Conservation (phyloP, 2,113 vertebrate genomes). For the Crotalus tigris region DNA sequence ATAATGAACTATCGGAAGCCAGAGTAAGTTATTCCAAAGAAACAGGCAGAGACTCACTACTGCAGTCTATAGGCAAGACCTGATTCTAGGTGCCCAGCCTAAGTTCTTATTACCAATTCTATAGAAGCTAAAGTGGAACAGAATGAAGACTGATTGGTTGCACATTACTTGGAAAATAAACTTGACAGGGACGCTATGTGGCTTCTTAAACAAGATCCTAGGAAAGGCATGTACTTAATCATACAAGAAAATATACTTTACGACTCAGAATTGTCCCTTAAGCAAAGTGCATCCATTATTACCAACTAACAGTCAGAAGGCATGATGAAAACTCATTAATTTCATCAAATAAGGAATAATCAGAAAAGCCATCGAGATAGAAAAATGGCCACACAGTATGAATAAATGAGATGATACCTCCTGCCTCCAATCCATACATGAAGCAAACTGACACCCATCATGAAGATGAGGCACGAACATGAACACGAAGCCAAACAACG, state of each 20-base stretch:
- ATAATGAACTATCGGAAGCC: constrained; percentile 17
- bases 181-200: constrained; percentile 63
- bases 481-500: too few species aligned
- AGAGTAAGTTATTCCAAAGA: background rate
- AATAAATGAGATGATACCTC: too few species aligned
- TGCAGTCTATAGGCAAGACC: constrained; percentile 24
- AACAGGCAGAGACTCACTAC: background rate
- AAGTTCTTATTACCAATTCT: constrained; percentile 62
- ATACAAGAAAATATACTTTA: constrained; percentile 61
- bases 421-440: too few species aligned
- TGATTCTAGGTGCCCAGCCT: background rate
- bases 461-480: too few species aligned
- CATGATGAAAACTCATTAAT: background rate
- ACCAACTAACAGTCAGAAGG: background rate
- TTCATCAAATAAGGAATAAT: background rate
- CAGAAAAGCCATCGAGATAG: too few species aligned
- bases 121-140: constrained; percentile 47
- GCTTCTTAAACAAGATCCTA: constrained; percentile 58
- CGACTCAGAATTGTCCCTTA: constrained; percentile 31
- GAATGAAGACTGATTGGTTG: constrained; percentile 64
- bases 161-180: constrained; percentile 64
- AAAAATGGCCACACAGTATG: too few species aligned
- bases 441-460: too few species aligned
- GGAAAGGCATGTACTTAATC: constrained; percentile 59
- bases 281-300: background rate